Evolutionary conservation across 2,797 vertebrate species (phyloP).

Genomic region (Ctenopoma multispine): DNA sequence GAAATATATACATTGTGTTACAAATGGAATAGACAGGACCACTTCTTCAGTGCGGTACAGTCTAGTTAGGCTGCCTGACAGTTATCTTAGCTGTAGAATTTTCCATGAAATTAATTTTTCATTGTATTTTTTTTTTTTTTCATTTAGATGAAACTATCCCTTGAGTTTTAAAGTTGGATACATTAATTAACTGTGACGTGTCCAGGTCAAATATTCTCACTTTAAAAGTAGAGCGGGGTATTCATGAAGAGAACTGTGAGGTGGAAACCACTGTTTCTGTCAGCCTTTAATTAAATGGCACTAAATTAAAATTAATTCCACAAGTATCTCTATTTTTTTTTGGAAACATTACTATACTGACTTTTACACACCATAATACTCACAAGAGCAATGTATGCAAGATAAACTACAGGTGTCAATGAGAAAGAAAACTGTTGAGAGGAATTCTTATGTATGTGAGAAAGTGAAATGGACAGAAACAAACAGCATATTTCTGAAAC

Average conservation of each 20-base stretch:
- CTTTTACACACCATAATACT: too few relatives aligned
- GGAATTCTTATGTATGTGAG: too few relatives aligned
- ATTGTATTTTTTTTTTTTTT: slow-evolving; percentile 39
- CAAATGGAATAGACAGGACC: neutral
- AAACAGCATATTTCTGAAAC: too few relatives aligned
- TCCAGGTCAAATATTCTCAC: slow-evolving; percentile 44
- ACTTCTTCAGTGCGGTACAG: slow-evolving; percentile 10
- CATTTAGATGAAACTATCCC: slow-evolving; percentile 37
- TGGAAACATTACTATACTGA: too few relatives aligned
- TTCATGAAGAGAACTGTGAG: slow-evolving; percentile 13
- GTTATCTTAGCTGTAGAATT: slow-evolving; percentile 4
- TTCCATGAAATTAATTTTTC: slow-evolving; percentile 50
- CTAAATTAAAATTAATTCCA: neutral
- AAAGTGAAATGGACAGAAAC: too few relatives aligned
- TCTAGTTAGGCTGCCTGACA: slow-evolving; percentile 31
- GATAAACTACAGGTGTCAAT: too few relatives aligned
- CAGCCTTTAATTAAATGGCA: slow-evolving; percentile 7
- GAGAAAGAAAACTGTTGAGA: too few relatives aligned
- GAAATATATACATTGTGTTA: neutral
- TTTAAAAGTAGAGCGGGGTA: slow-evolving; percentile 8
- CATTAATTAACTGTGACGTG: slow-evolving; percentile 46
- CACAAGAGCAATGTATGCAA: too few relatives aligned
- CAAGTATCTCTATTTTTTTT: too few relatives aligned
- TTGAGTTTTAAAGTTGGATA: slow-evolving; percentile 40
- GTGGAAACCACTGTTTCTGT: neutral